Evolutionary conservation across 2,888 invertebrate species (phyloP), one percentile per base, ranked within the genome.

Genomic region (Maniola hyperantus): DNA sequence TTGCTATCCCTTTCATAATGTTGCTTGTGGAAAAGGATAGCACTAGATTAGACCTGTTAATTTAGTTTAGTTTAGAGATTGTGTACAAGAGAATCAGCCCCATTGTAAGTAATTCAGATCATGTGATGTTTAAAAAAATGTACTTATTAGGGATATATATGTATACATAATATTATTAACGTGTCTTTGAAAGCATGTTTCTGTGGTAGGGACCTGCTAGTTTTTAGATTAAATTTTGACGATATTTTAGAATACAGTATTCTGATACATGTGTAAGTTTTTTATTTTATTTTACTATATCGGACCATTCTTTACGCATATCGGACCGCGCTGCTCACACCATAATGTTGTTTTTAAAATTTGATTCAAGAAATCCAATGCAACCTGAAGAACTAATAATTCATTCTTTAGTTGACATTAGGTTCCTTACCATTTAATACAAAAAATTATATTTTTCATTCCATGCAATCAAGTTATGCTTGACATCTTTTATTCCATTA

Each of bases 171-270:
- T 39, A 20, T 74, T 73, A 74, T 71, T 77, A 75, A 79, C 81
- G 82, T 83, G 82, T 83, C 68, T 81, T 80, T 73, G 73, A 76
- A 80, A 74, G 81, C 80, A 84, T 81, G 84, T 86, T 87, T 85
- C 82, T 84, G 76, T 57, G 76, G 78, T 87, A 87, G 88, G 88
- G 89, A 89, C 89, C 87, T 89, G 88, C 85, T 88, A 88, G 83
- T 77, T 78, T 78, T 70, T 85, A 85, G 83, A 79, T 74, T 79
- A 76, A 75, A 79, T 83, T 83, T 86, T 85, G 81, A 83, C 73
- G 81, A 78, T 77, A 82, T 84, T 87, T 85, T 88, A 85, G 85
- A 84, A 84, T 89, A 88, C 84, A 89, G 82, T 89, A 89, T 90
- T 90, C 86, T 87, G 80, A 70, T 87, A 83, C 26, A 65, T 66